Conservation (phyloP, 2,113 vertebrate species). For the Passer montanus region DNA sequence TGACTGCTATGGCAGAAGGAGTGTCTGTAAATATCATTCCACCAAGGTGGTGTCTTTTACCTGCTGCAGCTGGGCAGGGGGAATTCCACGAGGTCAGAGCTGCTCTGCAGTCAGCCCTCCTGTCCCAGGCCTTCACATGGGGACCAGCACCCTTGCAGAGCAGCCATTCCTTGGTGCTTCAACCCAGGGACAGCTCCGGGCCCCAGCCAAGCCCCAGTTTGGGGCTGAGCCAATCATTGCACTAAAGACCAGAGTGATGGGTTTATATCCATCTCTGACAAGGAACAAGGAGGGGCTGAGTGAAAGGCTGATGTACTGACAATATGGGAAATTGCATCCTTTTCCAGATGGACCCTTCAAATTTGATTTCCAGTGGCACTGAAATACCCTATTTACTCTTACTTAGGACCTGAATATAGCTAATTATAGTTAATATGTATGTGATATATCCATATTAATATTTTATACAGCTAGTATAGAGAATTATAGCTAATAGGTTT, state of each 20-base stretch:
- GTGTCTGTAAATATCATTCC: neutral
- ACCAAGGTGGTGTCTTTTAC: neutral
- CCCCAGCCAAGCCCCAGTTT: neutral
- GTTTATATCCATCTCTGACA: neutral
- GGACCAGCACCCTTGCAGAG: neutral
- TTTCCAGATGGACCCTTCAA: neutral
- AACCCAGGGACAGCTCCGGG: neutral
- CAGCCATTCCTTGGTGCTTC: neutral
- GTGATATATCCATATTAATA: neutral
- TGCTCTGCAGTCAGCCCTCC: fast-evolving
- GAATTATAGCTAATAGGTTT: neutral
- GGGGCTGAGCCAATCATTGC: neutral
- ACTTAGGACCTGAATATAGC: neutral
- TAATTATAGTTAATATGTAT: neutral
- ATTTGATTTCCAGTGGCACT: neutral
- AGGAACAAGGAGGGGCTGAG: neutral
- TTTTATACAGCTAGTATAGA: neutral
- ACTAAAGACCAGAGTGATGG: neutral
- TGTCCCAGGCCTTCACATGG: fast-evolving
- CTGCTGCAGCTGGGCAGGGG: neutral
- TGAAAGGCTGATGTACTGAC: neutral
- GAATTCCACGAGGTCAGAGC: fast-evolving
- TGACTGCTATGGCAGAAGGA: neutral
- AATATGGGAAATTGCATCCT: neutral
- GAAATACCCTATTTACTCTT: neutral